phyloP scores from a whole-genome alignment of 2,888 invertebrate species.

The Cephalotes varians region DNA sequence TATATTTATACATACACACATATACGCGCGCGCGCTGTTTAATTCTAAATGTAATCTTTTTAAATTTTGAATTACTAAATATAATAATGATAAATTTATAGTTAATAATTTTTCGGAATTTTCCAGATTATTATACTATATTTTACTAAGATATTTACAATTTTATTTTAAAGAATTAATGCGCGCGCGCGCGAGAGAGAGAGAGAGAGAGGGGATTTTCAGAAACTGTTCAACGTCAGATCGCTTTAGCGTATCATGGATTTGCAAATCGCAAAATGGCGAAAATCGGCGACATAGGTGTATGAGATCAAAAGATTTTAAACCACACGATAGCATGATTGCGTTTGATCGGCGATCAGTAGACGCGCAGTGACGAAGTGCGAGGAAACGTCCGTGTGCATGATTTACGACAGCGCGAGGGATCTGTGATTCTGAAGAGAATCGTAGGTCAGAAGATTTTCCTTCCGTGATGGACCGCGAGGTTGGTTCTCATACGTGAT shows the following conservation, averaged over 20 bases:
- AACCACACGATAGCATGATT: conserved; percentile 22
- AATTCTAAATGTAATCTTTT: not conserved
- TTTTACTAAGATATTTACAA: not conserved
- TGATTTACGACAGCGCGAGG: conserved; percentile 61
- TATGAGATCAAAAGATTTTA: conserved; percentile 14
- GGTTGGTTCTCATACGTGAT: conserved; percentile 49
- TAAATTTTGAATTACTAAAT: not conserved
- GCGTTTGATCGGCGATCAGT: conserved; percentile 25
- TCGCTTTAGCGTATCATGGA: not conserved
- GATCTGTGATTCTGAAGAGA: conserved; percentile 16
- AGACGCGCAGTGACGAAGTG: conserved; percentile 32
- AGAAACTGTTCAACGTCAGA: not conserved
- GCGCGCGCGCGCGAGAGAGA: not conserved
- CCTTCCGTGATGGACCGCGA: conserved; percentile 47
- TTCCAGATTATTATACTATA: not conserved
- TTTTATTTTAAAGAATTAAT: not conserved
- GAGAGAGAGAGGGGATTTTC: not conserved
- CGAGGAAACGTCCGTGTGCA: conserved; percentile 35
- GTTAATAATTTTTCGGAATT: not conserved
- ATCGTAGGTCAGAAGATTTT: conserved; percentile 58
- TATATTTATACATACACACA: too few relatives aligned
- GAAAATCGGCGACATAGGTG: conserved; percentile 4
- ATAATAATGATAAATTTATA: not conserved
- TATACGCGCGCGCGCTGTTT: too few relatives aligned
- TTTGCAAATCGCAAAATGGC: not conserved